A percentile compares a stretch with the other conserved stretches of the same genome.
These are phyloP conservation scores for Furcula furcula DNA, from an alignment of 2,888 invertebrate species.

Conservation along the genomic window DNA sequence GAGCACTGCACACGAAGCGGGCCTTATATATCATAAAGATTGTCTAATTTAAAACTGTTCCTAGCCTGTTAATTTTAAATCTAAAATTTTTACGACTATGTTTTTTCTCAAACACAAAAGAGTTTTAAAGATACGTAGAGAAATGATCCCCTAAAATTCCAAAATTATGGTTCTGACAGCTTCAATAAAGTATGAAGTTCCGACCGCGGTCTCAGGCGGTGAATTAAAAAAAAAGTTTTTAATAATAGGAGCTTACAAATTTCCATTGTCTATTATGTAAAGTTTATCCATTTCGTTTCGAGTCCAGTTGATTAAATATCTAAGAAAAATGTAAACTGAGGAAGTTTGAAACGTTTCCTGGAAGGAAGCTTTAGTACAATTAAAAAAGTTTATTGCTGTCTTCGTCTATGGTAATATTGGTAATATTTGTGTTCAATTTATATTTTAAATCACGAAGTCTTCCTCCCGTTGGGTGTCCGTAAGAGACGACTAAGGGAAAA, in stretches of 20 bases:
- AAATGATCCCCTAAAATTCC: neutral
- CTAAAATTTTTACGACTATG: neutral
- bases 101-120: neutral
- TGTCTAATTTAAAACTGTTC: slow-evolving; percentile 73
- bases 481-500: too few species aligned
- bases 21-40: slow-evolving; percentile 69
- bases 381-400: neutral
- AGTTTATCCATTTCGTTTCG: neutral
- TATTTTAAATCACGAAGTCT: too few species aligned
- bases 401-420: neutral
- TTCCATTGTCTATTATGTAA: slow-evolving; percentile 6
- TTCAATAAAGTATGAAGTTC: slow-evolving; percentile 36
- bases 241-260: slow-evolving; percentile 22
- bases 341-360: neutral
- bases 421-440: too few species aligned
- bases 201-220: slow-evolving; percentile 19
- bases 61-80: slow-evolving; percentile 46
- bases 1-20: slow-evolving; percentile 57
- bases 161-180: slow-evolving; percentile 31
- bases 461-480: too few species aligned
- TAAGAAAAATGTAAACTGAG: neutral
- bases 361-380: neutral
- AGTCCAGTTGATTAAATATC: slow-evolving; percentile 1
- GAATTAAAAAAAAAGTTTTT: slow-evolving; percentile 32
- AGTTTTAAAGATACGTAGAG: neutral